phyloP scores from a whole-genome alignment of 2,797 vertebrate species.

The Tapirus indicus region DNA sequence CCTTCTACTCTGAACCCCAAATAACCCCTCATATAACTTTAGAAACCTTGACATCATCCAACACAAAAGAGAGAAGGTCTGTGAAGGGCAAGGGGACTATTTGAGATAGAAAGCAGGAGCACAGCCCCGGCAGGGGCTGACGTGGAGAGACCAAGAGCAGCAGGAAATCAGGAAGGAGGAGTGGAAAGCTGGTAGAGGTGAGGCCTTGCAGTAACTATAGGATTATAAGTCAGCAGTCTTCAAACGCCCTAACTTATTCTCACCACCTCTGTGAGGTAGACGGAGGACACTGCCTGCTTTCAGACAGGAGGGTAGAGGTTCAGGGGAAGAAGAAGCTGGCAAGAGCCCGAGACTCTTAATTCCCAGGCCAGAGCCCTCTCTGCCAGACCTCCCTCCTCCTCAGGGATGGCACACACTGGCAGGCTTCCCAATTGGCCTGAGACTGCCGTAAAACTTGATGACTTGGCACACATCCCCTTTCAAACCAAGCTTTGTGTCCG shows the following conservation, averaged over 20 bases:
- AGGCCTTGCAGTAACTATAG: neutral
- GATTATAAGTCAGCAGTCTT: neutral
- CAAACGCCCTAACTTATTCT: fast-evolving
- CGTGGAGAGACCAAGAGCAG: neutral
- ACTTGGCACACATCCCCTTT: neutral
- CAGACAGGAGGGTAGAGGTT: neutral
- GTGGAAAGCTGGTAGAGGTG: fast-evolving
- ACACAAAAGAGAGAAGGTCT: neutral
- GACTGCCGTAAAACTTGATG: constrained; percentile 37
- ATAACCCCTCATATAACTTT: neutral
- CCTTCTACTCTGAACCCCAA: neutral
- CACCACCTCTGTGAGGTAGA: fast-evolving
- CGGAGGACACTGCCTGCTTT: neutral
- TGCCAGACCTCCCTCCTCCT: neutral
- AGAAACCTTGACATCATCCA: neutral
- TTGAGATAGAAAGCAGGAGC: neutral
- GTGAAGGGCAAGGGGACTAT: neutral
- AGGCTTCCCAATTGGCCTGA: neutral
- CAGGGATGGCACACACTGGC: neutral
- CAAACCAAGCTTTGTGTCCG: neutral
- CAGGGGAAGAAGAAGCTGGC: constrained; percentile 33
- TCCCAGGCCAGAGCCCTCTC: neutral
- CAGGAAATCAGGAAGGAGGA: neutral
- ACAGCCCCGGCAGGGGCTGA: too few relatives aligned
- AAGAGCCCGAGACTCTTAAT: neutral